Evolutionary conservation across 2,888 invertebrate genomes (phyloP).

Genomic region (Barypeithes pellucidus): DNA sequence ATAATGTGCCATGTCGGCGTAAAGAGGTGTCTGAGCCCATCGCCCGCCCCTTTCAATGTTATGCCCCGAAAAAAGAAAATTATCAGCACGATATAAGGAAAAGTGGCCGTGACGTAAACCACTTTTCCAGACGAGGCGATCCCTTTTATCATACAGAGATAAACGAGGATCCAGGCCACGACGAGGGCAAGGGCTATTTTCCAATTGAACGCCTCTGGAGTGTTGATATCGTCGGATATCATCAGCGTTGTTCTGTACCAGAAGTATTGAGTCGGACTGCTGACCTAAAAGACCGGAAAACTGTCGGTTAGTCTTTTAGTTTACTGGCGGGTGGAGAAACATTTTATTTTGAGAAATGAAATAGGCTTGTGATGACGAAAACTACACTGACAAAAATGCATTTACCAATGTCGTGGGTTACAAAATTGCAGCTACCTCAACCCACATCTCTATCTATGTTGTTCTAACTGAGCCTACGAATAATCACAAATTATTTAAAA

Average conservation of each 20-base stretch:
- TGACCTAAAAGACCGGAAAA: conserved; percentile 75
- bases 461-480: no score
- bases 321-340: no score
- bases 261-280: conserved; percentile 94
- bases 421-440: no score
- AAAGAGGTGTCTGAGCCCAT: conserved; percentile 91
- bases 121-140: conserved; percentile 98
- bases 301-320: no score
- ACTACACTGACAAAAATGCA: no score
- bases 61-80: conserved; percentile 97
- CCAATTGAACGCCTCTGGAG: conserved; percentile 91
- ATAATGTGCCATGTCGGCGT: conserved; percentile 94
- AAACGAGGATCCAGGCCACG: conserved; percentile 94
- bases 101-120: conserved; percentile 96
- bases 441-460: no score
- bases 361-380: no score
- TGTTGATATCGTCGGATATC: conserved; percentile 90
- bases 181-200: conserved; percentile 90
- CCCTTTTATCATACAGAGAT: conserved; percentile 97
- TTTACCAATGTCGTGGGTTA: no score
- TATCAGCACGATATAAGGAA: conserved; percentile 95
- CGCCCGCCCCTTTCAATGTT: conserved; percentile 81
- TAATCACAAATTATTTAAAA: no score
- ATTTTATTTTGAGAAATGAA: no score
- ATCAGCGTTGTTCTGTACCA: conserved; percentile 95